These are phyloP conservation scores for Regulus satrapa DNA, from an alignment of 2,113 vertebrate genomes.

Conservation along the genomic window DNA sequence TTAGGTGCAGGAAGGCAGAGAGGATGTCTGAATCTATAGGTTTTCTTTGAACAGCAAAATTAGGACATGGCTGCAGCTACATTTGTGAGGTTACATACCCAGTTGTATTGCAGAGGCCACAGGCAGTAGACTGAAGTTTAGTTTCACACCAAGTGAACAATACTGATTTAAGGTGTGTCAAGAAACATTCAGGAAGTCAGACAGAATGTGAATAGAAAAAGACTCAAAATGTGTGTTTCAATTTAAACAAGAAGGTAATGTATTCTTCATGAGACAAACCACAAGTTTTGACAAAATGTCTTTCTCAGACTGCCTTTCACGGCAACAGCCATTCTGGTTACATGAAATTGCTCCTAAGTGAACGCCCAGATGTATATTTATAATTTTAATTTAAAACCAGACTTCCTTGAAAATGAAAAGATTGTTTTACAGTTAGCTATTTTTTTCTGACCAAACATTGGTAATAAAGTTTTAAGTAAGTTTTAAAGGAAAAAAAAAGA, in stretches of 20 bases:
- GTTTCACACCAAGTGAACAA: neutral
- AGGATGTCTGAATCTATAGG: neutral
- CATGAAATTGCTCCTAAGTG: conserved; percentile 9
- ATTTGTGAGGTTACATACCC: neutral
- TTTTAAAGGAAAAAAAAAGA: neutral
- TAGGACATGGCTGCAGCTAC: neutral
- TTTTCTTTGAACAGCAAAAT: neutral
- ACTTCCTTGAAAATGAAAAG: conserved; percentile 22
- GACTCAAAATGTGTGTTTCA: neutral
- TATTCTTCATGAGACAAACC: neutral
- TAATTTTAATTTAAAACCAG: conserved; percentile 11
- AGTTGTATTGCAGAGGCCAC: neutral
- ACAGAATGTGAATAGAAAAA: neutral
- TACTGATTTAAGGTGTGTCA: neutral
- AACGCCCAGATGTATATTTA: conserved; percentile 32
- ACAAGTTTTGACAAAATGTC: neutral
- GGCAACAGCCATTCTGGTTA: neutral
- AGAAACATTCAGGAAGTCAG: neutral
- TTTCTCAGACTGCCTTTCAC: conserved; percentile 3
- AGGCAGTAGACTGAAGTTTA: neutral
- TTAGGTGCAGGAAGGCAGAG: neutral
- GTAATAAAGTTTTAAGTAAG: neutral
- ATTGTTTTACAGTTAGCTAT: neutral
- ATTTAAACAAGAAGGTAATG: neutral
- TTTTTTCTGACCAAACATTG: neutral